Evolutionary conservation across 2,888 invertebrate species (phyloP).

Genomic region (Harpalus rubripes): DNA sequence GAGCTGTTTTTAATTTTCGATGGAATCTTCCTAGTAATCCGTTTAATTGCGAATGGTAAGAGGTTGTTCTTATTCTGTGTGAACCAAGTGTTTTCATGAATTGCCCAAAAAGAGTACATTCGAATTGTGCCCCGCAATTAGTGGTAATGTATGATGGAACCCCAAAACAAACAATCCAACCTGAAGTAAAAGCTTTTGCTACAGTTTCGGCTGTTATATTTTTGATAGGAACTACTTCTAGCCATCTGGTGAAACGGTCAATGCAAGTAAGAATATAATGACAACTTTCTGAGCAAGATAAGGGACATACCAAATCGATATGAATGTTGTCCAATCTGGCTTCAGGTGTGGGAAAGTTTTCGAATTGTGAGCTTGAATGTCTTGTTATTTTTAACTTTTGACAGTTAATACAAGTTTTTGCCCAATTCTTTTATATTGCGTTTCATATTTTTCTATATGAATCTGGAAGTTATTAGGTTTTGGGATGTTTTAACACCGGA

Average conservation of each 20-base stretch:
- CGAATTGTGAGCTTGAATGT: not conserved
- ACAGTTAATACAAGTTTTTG: not conserved
- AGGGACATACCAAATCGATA: too few relatives aligned
- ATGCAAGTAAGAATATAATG: not conserved
- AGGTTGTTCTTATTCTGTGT: not conserved
- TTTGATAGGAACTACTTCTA: not conserved
- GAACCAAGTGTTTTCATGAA: too few relatives aligned
- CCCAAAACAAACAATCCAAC: not conserved
- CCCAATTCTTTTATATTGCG: not conserved
- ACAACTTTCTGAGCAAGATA: not conserved
- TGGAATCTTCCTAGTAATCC: not conserved
- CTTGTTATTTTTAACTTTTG: not conserved
- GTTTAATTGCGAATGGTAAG: not conserved
- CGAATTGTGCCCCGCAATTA: not conserved
- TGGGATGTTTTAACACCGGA: not conserved
- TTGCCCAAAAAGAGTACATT: not conserved
- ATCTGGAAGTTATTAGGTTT: not conserved
- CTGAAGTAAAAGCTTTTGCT: not conserved
- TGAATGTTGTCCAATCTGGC: too few relatives aligned
- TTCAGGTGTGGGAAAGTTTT: not conserved
- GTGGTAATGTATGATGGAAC: not conserved
- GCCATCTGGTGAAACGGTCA: not conserved
- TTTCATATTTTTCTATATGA: not conserved
- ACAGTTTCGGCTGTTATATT: not conserved
- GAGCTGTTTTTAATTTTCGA: not conserved